Conservation (phyloP, 30 jellyfish, hydroid and myxozoan genomes). For the Mastigias papua region DNA sequence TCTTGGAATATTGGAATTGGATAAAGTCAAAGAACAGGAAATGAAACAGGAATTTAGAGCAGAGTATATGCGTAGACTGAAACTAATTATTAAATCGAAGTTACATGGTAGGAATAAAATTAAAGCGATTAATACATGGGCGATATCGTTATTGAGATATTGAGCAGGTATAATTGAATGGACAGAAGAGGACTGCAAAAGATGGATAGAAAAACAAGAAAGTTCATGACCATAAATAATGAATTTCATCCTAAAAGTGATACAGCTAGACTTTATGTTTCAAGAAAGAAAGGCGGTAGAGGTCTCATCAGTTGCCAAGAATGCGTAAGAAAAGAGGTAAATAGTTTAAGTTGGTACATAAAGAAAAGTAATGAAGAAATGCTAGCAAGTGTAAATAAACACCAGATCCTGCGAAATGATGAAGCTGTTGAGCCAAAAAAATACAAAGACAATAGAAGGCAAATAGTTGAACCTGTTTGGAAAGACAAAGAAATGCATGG, state of each 20-base stretch:
- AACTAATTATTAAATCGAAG: conserved; percentile 11
- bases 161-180: conserved; percentile 9
- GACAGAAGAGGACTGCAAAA: not conserved
- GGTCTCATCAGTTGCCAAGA: conserved; percentile 32
- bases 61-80: not conserved
- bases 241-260: not conserved
- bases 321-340: conserved; percentile 23
- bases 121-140: not conserved
- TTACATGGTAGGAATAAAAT: conserved; percentile 9
- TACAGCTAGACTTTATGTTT: conserved; percentile 8
- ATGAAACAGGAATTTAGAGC: conserved; percentile 2
- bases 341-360: conserved; percentile 14
- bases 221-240: not conserved
- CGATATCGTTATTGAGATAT: not conserved
- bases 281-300: conserved; percentile 21
- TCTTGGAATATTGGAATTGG: conserved; percentile 25
- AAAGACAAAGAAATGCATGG: conserved; percentile 8
- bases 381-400: not conserved
- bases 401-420: not conserved
- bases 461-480: not conserved
- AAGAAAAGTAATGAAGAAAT: not conserved
- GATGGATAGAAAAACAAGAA: conserved; percentile 8
- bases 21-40: conserved; percentile 1
- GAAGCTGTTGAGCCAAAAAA: not conserved
- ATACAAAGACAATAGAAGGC: not conserved